These are phyloP conservation scores for Quadriops clusia DNA, from an alignment of 2,888 invertebrate genomes.

Conservation along the genomic window DNA sequence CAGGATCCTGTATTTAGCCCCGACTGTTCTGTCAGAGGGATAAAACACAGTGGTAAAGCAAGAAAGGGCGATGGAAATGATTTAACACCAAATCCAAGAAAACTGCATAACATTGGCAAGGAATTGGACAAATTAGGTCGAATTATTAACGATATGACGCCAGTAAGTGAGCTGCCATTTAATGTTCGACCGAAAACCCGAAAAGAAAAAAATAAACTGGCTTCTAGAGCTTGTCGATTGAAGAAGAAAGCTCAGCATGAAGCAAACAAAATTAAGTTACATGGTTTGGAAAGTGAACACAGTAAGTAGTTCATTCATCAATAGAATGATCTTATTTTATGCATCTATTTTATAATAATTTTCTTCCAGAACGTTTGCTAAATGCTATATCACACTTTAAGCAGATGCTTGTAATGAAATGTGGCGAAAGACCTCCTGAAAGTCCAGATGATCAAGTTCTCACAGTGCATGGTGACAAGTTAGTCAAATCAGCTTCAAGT, in stretches of 20 bases:
- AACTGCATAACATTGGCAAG: slow-evolving; percentile 80
- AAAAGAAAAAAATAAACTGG: slow-evolving; percentile 95
- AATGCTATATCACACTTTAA: slow-evolving; percentile 68
- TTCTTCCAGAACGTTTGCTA: slow-evolving; percentile 59
- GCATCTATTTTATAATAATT: slow-evolving; percentile 2
- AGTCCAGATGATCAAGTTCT: slow-evolving; percentile 51
- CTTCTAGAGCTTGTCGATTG: slow-evolving; percentile 89
- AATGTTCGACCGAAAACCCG: slow-evolving; percentile 83
- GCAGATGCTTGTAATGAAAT: slow-evolving; percentile 57
- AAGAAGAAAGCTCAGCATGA: slow-evolving; percentile 99
- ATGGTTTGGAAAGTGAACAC: slow-evolving; percentile 88
- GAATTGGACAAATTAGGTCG: slow-evolving; percentile 84
- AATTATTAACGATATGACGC: slow-evolving; percentile 91
- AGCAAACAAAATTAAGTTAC: slow-evolving; percentile 92
- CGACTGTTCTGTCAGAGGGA: slow-evolving; percentile 78
- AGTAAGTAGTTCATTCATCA: slow-evolving; percentile 43
- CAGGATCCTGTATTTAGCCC: slow-evolving; percentile 96
- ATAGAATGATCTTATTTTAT: slow-evolving; percentile 9
- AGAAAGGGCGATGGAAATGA: slow-evolving; percentile 97
- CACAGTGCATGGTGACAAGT: slow-evolving; percentile 56
- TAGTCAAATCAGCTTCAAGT: slow-evolving; percentile 61
- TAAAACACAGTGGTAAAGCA: slow-evolving; percentile 77
- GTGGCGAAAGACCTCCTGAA: slow-evolving; percentile 44
- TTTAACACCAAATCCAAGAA: slow-evolving; percentile 87
- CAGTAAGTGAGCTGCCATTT: slow-evolving; percentile 85